These are phyloP conservation scores for Callyntrura guangdongensis DNA, from an alignment of 2,888 invertebrate genomes.

Conservation along the genomic window DNA sequence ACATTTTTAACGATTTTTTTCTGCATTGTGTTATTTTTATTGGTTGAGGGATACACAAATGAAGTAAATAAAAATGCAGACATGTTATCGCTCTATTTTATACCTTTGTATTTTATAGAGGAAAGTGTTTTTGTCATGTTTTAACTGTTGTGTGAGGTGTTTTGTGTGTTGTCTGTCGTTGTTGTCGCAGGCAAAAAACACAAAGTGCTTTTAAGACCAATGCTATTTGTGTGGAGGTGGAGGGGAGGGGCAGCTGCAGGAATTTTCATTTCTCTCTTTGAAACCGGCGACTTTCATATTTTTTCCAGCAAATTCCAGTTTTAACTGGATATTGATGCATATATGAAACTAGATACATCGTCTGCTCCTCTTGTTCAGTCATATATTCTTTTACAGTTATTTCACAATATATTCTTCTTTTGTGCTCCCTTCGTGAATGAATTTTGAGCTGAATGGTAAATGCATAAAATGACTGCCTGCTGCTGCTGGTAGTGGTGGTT, in stretches of 20 bases:
- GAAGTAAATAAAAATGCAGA: not conserved
- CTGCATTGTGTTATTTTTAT: conserved; percentile 19
- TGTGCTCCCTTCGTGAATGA: conserved; percentile 6
- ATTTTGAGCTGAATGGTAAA: conserved; percentile 21
- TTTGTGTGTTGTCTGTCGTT: too few relatives aligned
- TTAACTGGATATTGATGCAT: conserved; percentile 25
- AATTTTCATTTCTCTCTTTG: too few relatives aligned
- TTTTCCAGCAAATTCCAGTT: not conserved
- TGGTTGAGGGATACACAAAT: conserved; percentile 38
- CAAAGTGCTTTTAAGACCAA: too few relatives aligned
- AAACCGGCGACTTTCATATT: not conserved
- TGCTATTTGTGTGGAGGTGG: too few relatives aligned
- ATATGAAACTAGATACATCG: not conserved
- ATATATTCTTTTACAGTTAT: too few relatives aligned
- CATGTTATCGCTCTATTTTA: too few relatives aligned
- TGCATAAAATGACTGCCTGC: conserved; percentile 74
- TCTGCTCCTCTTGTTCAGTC: too few relatives aligned
- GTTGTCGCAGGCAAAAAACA: not conserved
- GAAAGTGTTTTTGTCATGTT: conserved; percentile 26
- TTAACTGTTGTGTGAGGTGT: too few relatives aligned
- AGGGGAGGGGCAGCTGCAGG: too few relatives aligned
- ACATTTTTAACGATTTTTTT: conserved; percentile 46
- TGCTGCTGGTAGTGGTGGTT: too few relatives aligned
- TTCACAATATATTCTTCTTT: too few relatives aligned
- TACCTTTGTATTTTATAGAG: not conserved